Evolutionary conservation across 2,888 invertebrate genomes (phyloP).

Genomic region (Tenthredo notha): DNA sequence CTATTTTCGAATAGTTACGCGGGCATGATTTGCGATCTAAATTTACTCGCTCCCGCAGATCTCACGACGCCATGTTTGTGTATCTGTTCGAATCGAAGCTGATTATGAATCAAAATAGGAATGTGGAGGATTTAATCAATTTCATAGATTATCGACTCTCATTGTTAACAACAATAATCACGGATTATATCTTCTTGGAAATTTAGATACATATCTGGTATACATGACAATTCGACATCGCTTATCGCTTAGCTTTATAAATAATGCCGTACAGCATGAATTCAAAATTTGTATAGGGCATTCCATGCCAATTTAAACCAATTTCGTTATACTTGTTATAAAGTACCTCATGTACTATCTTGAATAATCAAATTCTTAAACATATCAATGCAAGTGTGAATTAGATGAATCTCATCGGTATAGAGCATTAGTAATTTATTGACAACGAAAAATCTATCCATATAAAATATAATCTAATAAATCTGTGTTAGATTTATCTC

Average conservation of each 20-base stretch:
- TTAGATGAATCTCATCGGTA: neutral
- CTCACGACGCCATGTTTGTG: neutral
- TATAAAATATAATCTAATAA: constrained; percentile 24
- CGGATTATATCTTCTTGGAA: neutral
- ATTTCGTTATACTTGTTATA: neutral
- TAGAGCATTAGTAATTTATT: neutral
- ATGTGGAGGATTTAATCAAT: neutral
- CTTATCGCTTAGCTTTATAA: neutral
- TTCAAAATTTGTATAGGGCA: neutral
- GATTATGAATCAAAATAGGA: neutral
- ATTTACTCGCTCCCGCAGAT: neutral
- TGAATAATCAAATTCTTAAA: neutral
- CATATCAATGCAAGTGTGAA: neutral
- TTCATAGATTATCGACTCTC: neutral
- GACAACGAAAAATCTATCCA: neutral
- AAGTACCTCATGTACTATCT: neutral
- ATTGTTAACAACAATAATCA: neutral
- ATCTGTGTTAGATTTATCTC: neutral
- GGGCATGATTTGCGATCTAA: neutral
- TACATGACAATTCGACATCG: neutral
- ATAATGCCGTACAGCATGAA: neutral
- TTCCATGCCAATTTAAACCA: neutral
- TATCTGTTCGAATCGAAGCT: neutral
- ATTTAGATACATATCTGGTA: neutral
- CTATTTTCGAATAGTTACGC: neutral